Evolutionary conservation across 2,113 vertebrate species (phyloP), one percentile per base, ranked within the genome.

Genomic region (Zosterops hypoxanthus): DNA sequence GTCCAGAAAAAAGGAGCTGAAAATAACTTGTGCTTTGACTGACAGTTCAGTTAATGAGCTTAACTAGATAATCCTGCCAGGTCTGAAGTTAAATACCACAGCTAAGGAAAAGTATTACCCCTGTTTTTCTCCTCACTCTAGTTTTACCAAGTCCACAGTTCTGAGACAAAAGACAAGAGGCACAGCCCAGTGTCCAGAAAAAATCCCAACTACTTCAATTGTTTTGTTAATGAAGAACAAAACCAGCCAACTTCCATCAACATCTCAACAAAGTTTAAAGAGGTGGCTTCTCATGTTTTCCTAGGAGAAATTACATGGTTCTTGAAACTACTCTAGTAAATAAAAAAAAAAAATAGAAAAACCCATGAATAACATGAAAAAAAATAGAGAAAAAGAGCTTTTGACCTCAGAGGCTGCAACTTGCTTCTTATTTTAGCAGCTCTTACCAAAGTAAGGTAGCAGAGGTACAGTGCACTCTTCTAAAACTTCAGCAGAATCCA

Each of bases 191-290:
- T 4, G 7, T 66, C 31, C 31, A 60, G 56, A 90, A 92, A 83
- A 23, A 65, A 49, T 57, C 79, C 39, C 14, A 79, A 10, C 16
- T 34, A 6, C n/a, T 71, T 9, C 9, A 69, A 56, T 84, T 73
- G 44, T 86, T 91, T 86, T 83, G 41, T 87, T 94, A 94, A 52
- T 55, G 52, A 49, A 84, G 61, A 50, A 33, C 61, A 92, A 92
- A 92, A 44, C 39, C 86, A 90, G 66, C 70, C 91, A 92, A 16
- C 8, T 69, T 94, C 86, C 84, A 91, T 39, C 90, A 94, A 41
- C 55, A 71, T 25, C 55, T 82, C 92, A 46, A 68, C 52, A 46
- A 72, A 92, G 78, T 73, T 88, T 92, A 84, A 70, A 73, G 80
- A 86, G 11, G 49, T 41, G 36, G 28, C 19, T 93, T 28, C 46